Evolutionary conservation across 2,888 invertebrate species (phyloP).

Genomic region (Drosophila meridionalis): DNA sequence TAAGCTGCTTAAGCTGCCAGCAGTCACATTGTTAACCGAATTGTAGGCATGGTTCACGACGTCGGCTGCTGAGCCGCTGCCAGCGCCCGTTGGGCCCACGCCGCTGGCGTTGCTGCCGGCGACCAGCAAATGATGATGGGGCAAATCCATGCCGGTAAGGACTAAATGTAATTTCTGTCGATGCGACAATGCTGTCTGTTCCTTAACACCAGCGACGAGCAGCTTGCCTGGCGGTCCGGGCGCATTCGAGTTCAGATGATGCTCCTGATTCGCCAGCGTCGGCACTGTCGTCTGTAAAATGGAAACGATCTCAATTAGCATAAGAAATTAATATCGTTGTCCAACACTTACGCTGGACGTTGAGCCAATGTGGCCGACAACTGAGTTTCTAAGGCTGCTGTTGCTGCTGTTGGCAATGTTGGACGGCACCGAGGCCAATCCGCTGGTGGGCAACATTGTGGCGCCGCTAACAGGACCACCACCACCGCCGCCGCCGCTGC

Average conservation of each 20-base stretch:
- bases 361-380: conserved; percentile 74
- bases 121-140: conserved; percentile 52
- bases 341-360: conserved; percentile 67
- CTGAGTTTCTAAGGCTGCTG: conserved; percentile 75
- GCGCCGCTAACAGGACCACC: conserved; percentile 77
- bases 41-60: conserved; percentile 80
- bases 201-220: conserved; percentile 85
- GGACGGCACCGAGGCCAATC: conserved; percentile 73
- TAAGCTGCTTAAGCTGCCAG: conserved; percentile 79
- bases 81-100: conserved; percentile 28
- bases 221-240: conserved; percentile 84
- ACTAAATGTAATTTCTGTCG: conserved; percentile 69
- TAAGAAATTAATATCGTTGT: neutral
- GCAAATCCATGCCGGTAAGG: conserved; percentile 82
- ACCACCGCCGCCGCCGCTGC: conserved; percentile 48
- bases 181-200: conserved; percentile 81
- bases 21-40: conserved; percentile 69
- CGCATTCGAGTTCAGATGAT: conserved; percentile 84
- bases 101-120: conserved; percentile 49
- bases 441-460: conserved; percentile 80
- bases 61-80: conserved; percentile 48
- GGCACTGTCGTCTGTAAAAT: conserved; percentile 70
- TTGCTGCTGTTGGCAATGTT: conserved; percentile 64
- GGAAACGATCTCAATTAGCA: neutral
- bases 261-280: conserved; percentile 81